Evolutionary conservation across 2,797 vertebrate genomes (phyloP).

Genomic region (Thalassophryne amazonica): DNA sequence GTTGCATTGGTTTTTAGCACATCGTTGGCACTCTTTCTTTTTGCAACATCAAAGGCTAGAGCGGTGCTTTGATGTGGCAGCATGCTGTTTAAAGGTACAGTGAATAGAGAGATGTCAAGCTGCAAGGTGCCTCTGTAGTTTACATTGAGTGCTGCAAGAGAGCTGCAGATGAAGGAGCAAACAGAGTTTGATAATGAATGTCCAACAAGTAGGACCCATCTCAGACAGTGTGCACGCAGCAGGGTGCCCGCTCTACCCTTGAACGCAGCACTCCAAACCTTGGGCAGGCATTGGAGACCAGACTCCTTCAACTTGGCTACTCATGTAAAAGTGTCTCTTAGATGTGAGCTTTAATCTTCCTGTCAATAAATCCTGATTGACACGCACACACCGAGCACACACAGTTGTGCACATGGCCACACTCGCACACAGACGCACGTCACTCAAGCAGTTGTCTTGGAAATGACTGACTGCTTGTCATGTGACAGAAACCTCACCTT

Average conservation of each 20-base stretch:
- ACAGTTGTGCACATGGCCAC: conserved; percentile 17
- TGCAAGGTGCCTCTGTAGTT: conserved; percentile 98
- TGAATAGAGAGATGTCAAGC: conserved; percentile 98
- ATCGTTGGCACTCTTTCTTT: conserved; percentile 95
- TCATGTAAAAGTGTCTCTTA: conserved; percentile 47
- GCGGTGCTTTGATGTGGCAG: conserved; percentile 92
- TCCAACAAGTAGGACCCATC: conserved; percentile 89
- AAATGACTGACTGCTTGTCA: conserved; percentile 43
- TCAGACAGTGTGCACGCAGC: conserved; percentile 72
- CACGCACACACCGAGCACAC: conserved; percentile 30
- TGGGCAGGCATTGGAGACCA: conserved; percentile 54
- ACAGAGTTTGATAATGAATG: conserved; percentile 96
- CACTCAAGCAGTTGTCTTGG: conserved; percentile 4
- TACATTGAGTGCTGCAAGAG: conserved; percentile 93
- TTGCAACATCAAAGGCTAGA: conserved; percentile 92
- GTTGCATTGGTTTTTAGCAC: conserved; percentile 91
- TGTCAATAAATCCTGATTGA: conserved; percentile 75
- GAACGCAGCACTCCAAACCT: conserved; percentile 70
- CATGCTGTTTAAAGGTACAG: conserved; percentile 98
- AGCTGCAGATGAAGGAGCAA: conserved; percentile 95
- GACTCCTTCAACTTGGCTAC: conserved; percentile 59
- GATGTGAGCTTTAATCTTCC: conserved; percentile 77
- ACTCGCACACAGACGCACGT: conserved; percentile 21
- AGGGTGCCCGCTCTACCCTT: conserved; percentile 73
- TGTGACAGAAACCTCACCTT: conserved; percentile 14